Evolutionary conservation across 1,140 invertebrate genomes (phyloP), one percentile per base, ranked within the genome.

Genomic region (Nautilus pompilius): DNA sequence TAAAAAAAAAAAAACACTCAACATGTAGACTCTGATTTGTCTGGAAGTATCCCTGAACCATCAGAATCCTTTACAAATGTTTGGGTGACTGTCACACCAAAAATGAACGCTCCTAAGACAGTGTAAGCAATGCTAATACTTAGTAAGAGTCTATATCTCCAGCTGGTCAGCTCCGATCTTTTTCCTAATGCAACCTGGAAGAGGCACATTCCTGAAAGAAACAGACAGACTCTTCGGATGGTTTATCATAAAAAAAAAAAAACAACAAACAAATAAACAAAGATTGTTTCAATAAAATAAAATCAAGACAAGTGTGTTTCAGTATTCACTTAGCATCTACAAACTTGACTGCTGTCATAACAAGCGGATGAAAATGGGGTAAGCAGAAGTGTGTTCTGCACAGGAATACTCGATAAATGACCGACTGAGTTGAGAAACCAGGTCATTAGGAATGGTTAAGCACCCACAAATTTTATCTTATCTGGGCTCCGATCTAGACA

Each of bases 51-150:
- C n/a, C n/a, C n/a, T n/a, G n/a, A n/a, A n/a, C 57, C 61, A n/a
- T 60, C 24, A 41, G 70, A 51, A 45, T 79, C 72, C 20, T 73
- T 68, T 61, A 73, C 67, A 36, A 87, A 65, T 8, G 86, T 81
- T 70, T 88, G 85, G 0, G 86, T 80, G 5, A 87, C 81, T 2
- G 88, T 83, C 17, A 88, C 71, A 10, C 87, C 87, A 70, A 87
- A 87, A 3, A 88, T 81, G 70, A 89, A 89, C 4, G 84, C 77
- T 34, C 88, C 88, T 26, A 88, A 60, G 0, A 83, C 74, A n/a
- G 86, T 82, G 66, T 87, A 85, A n/a, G 82, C 63, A 56, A 74
- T 3, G 86, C 78, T 65, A 75, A 72, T 3, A 33, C 57, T 20
- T 68, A 55, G 2, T 75, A 22, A 10, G 56, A 53, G 34, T 67